These are phyloP conservation scores for Microcebus griseorufus DNA, from an alignment of 2,113 vertebrate genomes.

Conservation along the genomic window DNA sequence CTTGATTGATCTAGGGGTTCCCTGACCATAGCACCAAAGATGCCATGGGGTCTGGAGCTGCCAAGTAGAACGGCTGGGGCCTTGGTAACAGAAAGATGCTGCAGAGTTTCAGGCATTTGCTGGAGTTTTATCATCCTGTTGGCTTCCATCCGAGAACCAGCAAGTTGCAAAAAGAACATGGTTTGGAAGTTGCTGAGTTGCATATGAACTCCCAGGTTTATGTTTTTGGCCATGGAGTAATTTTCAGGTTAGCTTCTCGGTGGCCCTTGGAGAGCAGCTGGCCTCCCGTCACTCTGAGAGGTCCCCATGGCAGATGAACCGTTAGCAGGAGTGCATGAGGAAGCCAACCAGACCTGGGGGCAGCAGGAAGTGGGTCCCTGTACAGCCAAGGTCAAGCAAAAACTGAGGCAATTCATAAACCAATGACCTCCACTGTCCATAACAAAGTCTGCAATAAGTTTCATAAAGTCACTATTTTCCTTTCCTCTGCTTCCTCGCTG, in stretches of 20 bases:
- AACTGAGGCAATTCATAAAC: accelerated
- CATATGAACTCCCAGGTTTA: background rate
- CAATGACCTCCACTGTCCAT: background rate
- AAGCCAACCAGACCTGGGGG: background rate
- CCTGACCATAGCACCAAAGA: background rate
- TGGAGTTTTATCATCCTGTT: background rate
- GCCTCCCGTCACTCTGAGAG: background rate
- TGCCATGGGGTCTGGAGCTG: no score
- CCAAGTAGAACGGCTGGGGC: no score
- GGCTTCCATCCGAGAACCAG: background rate
- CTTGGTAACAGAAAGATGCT: no score
- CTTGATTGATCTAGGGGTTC: background rate
- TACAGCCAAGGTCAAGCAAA: background rate
- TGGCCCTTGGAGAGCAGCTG: background rate
- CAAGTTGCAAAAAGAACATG: background rate
- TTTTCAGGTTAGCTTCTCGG: background rate
- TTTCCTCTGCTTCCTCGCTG: background rate
- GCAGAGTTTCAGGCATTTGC: background rate
- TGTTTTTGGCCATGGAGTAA: background rate
- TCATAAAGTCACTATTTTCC: background rate
- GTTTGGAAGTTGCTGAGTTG: background rate
- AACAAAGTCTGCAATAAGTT: background rate
- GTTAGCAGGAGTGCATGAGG: background rate
- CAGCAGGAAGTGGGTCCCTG: background rate
- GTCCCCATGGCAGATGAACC: background rate